Base-by-base conservation (phyloP, 2,888 invertebrate species). In the Drosophila koepferae region DNA sequence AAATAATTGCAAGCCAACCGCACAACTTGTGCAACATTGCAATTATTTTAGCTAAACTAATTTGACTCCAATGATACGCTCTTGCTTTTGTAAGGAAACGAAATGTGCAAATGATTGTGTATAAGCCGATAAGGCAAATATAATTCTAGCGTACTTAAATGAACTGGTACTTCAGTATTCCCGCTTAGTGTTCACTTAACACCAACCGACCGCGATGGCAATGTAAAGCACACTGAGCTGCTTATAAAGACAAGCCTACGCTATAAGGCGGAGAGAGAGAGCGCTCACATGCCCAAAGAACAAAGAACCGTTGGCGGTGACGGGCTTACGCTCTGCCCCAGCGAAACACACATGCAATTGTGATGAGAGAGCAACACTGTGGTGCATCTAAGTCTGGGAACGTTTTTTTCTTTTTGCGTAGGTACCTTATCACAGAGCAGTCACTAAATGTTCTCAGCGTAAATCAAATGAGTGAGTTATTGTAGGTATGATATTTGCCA, bases 11-110 rank as follows among this genome's bases (percentile, higher is more conserved):
- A 56, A 74, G 43, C 62, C 65, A 70, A 18, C 36, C 40, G 16
- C 60, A 48, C 46, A 56, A 43, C 64, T 65, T 69, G 41, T 48
- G 43, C n/a, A 60, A 51, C 82, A 87, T 87, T 61, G 64, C 63
- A 64, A 56, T 59, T 63, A n/a, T 10, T 20, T 12, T 41, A 38
- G 60, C 60, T 51, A 46, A 38, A 63, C 60, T 51, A 46, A 56
- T 40, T 61, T 53, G 8, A 38, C 16, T n/a, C 34, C 51, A 55
- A 53, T 51, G 41, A 36, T 16, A 51, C 48, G 44, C 20, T 56
- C 18, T 41, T 40, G 20, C 6, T 65, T 62, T 61, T 41, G 53
- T 56, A 62, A 38, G 16, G 38, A 20, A 31, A 31, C 3, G 2
- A n/a, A 55, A n/a, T 40, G 23, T 18, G 12, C 4, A 6, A 12